Evolutionary conservation across 1,140 invertebrate species (phyloP).

Genomic region (Adelges cooleyi): DNA sequence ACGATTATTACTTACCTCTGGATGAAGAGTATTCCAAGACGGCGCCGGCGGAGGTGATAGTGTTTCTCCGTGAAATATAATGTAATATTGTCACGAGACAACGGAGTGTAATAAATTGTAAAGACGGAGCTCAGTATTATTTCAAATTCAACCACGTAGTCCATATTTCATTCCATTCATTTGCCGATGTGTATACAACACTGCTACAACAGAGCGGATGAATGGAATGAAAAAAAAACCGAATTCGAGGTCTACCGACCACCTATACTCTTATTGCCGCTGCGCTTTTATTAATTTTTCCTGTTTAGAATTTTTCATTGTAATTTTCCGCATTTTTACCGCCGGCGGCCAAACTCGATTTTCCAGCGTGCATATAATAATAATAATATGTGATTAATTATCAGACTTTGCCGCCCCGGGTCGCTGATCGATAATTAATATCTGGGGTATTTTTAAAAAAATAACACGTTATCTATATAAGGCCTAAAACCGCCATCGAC

Average conservation of each 20-base stretch:
- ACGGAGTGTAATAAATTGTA: background rate
- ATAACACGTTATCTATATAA: no score
- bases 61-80: background rate
- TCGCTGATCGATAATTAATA: background rate
- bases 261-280: no score
- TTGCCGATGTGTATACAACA: background rate
- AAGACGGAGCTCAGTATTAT: background rate
- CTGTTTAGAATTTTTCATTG: background rate
- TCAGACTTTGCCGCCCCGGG: background rate
- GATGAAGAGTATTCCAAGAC: no score
- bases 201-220: background rate
- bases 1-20: no score
- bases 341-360: no score
- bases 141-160: background rate
- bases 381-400: constrained; percentile 13
- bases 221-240: background rate
- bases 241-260: background rate
- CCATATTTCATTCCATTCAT: background rate
- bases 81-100: constrained; percentile 5
- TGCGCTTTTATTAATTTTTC: no score
- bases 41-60: background rate
- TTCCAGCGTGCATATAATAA: background rate
- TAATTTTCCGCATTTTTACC: no score
- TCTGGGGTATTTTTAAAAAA: no score
- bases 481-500: no score